A percentile compares a stretch with the other conserved stretches of the same genome.
These are phyloP conservation scores for Euzophera pinguis DNA, from an alignment of 2,888 invertebrate genomes.

Conservation along the genomic window DNA sequence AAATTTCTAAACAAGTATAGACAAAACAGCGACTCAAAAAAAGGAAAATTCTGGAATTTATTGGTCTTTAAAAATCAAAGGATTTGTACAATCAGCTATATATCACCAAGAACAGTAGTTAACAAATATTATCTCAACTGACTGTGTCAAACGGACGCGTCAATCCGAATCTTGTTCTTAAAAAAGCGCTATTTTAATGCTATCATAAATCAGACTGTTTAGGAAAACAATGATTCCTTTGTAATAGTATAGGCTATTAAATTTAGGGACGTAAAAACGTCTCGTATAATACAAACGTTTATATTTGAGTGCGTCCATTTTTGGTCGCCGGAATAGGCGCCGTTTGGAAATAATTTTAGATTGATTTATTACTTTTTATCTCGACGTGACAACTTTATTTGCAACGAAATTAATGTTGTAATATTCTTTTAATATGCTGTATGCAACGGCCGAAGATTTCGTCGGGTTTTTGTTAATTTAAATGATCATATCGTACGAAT, in stretches of 20 bases:
- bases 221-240: constrained; percentile 75
- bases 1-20: neutral
- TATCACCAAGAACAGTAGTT: constrained; percentile 56
- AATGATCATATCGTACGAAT: constrained; percentile 11
- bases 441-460: neutral
- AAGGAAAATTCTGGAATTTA: constrained; percentile 12
- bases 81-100: constrained; percentile 28
- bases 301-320: constrained; percentile 41
- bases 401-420: constrained; percentile 12
- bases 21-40: constrained; percentile 5
- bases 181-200: constrained; percentile 32
- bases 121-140: constrained; percentile 55
- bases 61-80: constrained; percentile 26
- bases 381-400: constrained; percentile 39
- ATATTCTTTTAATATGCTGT: neutral
- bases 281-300: constrained; percentile 35
- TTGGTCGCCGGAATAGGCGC: constrained; percentile 45
- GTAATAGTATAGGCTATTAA: constrained; percentile 76
- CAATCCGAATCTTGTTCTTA: constrained; percentile 23
- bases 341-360: constrained; percentile 57
- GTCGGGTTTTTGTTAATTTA: constrained; percentile 9
- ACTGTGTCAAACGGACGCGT: constrained; percentile 29
- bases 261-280: constrained; percentile 62
- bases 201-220: constrained; percentile 64
- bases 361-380: constrained; percentile 59